Percentiles rank a stretch among this genome's conserved stretches.
These are phyloP conservation scores for Cydia pomonella DNA, from an alignment of 1,140 invertebrate species.

Conservation along the genomic window DNA sequence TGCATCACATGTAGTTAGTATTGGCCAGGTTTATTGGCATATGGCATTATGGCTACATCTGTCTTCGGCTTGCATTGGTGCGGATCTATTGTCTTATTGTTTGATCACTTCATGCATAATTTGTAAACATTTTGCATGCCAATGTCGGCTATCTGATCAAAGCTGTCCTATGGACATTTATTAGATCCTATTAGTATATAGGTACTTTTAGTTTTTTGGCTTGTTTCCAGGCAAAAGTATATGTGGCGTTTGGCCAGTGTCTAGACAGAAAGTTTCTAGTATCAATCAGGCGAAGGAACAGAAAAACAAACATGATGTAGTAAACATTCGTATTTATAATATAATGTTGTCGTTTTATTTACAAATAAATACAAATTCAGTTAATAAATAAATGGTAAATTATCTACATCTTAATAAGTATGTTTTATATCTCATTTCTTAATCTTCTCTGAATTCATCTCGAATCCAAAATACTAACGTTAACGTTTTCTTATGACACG, in stretches of 20 bases:
- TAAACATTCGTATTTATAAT: constrained; percentile 81
- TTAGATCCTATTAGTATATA: neutral
- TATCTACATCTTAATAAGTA: constrained; percentile 81
- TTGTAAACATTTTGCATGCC: constrained; percentile 13
- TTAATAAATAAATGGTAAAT: constrained; percentile 81
- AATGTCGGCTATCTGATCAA: neutral
- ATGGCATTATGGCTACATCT: neutral
- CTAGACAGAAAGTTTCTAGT: neutral
- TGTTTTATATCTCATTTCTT: constrained; percentile 80
- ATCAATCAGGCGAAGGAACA: constrained; percentile 42
- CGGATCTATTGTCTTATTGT: constrained; percentile 2
- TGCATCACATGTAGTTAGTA: neutral
- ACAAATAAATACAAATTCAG: constrained; percentile 81
- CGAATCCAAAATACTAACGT: constrained; percentile 80
- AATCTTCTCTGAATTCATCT: constrained; percentile 76
- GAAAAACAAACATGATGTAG: constrained; percentile 75
- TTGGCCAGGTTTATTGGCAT: constrained; percentile 3
- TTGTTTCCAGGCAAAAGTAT: neutral
- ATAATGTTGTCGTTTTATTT: constrained; percentile 80
- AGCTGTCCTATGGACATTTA: neutral
- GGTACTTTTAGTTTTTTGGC: neutral
- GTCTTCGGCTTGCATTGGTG: neutral
- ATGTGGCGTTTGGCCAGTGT: neutral
- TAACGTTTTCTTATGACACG: constrained; percentile 80
- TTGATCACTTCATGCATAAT: constrained; percentile 15